Percentiles rank a stretch among this genome's conserved stretches.
phyloP scores from a whole-genome alignment of 2,888 invertebrate species.

The Drosophila greeni region DNA sequence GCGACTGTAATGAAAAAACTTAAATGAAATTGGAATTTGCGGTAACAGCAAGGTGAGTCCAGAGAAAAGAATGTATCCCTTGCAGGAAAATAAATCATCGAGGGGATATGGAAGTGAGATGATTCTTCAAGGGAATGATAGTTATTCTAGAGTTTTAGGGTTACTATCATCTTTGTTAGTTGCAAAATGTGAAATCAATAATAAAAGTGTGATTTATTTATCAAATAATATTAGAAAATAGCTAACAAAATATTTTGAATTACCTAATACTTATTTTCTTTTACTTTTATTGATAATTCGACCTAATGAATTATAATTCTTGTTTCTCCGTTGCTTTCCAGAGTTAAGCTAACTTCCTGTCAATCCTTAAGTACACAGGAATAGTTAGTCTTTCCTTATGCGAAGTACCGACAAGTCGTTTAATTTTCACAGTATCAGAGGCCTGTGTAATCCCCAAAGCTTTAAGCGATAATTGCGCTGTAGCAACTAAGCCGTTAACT shows the following conservation, averaged over 20 bases:
- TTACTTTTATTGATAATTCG: no score
- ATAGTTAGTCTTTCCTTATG: neutral
- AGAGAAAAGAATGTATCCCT: slow-evolving; percentile 2
- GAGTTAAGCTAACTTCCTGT: neutral
- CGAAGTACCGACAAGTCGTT: neutral
- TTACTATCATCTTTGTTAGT: neutral
- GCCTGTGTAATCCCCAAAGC: slow-evolving; percentile 1
- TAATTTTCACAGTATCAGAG: slow-evolving; percentile 1
- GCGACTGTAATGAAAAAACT: slow-evolving; percentile 66
- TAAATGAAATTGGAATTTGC: slow-evolving; percentile 65
- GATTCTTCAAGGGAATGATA: neutral
- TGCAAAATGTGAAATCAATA: neutral
- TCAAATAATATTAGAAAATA: no score
- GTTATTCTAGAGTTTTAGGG: neutral
- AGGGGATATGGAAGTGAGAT: slow-evolving; percentile 3
- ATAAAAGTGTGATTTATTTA: no score
- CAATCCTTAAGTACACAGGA: neutral
- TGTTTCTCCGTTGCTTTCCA: no score
- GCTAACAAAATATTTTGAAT: no score
- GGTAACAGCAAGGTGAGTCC: slow-evolving; percentile 20
- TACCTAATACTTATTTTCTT: no score
- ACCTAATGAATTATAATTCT: neutral
- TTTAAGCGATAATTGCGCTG: slow-evolving; percentile 22
- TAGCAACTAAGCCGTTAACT: slow-evolving; percentile 65
- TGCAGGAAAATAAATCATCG: slow-evolving; percentile 15